Base-by-base conservation (phyloP, 2,797 vertebrate species). In the Chloroceryle inda region DNA sequence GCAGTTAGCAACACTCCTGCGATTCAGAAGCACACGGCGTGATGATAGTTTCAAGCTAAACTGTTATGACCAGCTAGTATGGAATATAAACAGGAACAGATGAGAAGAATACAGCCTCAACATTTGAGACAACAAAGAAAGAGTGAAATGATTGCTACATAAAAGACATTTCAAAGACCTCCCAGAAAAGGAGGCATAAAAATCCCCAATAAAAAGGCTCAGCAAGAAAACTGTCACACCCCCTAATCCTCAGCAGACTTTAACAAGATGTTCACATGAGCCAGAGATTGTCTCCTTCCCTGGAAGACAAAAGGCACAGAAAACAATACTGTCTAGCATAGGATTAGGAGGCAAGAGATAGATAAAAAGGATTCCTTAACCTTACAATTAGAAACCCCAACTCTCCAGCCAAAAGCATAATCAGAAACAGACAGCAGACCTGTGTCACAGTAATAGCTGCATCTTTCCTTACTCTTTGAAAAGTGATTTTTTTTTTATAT, bases 131-230 rank as follows among this genome's bases (percentile, higher is more conserved):
- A 97, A 98, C 96, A 98, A 98, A 97, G 97, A 89, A 94, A 97
- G 88, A 96, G 87, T 89, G 96, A 97, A 97, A 96, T 95, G 87
- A 90, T 96, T 93, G 82, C 96, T 97, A 94, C 96, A 95, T 78
- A 97, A 96, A 97, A 95, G 96, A 96, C 77, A 87, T 97, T 98
- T 97, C 96, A 98, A 98, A 98, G 95, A 96, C 94, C 96, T 97
- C 96, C 92, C 95, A 97, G 91, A 96, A 93, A 97, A 97, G 85
- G 53, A 94, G 89, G 95, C 84, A 95, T 92, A 97, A 98, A 98
- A 98, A 96, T 86, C 78, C 91, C 95, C 94, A 95, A 92, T 97
- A 96, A 98, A 97, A 97, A 97, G 92, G 88, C 90, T 97, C 93
- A 92, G 92, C 89, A 92, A 97, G 95, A 96, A 97, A 96, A 97